Evolutionary conservation across 2,888 invertebrate genomes (phyloP), one percentile per base, ranked within the genome.

Genomic region (Brachylomia viminalis): DNA sequence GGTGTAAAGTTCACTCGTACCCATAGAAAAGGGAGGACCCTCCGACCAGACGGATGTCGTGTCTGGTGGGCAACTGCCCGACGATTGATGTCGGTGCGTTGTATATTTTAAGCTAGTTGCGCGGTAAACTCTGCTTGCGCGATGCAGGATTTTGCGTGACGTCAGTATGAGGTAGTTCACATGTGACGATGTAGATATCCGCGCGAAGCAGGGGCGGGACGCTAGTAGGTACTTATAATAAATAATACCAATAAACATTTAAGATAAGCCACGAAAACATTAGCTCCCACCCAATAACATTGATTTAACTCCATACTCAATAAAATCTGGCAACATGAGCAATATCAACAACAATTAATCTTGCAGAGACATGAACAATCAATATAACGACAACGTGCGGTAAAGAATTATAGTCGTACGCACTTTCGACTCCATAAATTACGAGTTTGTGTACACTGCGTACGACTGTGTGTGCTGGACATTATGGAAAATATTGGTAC

Each of bases 371-470:
- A 65, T 69, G 45, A 30, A 71, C 80, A 74, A 84, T 82, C 82
- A 75, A 82, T 82, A 71, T 33, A 70, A 17, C 68, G 64, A 61
- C 38, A 65, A 27, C 59, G 70, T 70, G 58, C 23, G 65, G 45
- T 49, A 62, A 84, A 82, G 72, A 80, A 84, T 75, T 72, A 84
- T 84, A 56, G 85, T 56, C 81, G 33, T 23, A 71, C 80, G 66
- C 70, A 47, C n/a, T 71, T 69, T 58, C 27, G n/a, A 64, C n/a
- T 23, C 49, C 20, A 80, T 84, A 80, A 64, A 80, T 82, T 65
- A 68, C 49, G 11, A 59, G 56, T 52, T 45, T 72, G 38, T 80
- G 71, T 80, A 72, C 71, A 65, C 52, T 23, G 75, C 15, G 30
- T 52, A 45, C 73, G 33, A 83, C 2, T 45, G 30, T 56, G 33